Evolutionary conservation across 2,113 vertebrate genomes (phyloP), one percentile per base, ranked within the genome.

Genomic region (Albula goreensis): DNA sequence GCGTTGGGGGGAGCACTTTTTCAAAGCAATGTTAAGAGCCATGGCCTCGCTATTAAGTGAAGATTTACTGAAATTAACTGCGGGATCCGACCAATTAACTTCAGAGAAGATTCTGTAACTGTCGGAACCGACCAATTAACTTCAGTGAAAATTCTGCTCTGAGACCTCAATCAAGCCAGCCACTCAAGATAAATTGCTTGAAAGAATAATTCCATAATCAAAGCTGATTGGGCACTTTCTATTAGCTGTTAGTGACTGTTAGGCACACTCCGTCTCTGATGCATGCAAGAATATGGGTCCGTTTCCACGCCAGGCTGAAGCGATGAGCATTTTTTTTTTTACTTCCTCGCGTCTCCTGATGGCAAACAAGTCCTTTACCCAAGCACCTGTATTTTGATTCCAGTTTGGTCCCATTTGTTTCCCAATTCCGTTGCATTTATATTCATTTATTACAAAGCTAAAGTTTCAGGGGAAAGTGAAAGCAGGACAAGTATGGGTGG

Each of bases 211-310:
- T 70, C 63, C 5, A 22, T 17, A 70, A 89, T 94, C 90, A 90
- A 83, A 87, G 83, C 86, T 91, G 83, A 93, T 90, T 91, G 82
- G 83, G 88, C 87, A 90, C 92, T 93, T 90, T 56, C 53, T 60
- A 70, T 70, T 22, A 13, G 17, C 17, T 70, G 63, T 6, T 7
- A 70, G 17, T 17, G n/a, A n/a, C 19, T 22, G 22, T 70, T 70
- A 70, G n/a, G 63, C 22, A 13, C 4, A n/a, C n/a, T 19, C 63
- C 17, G 2, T 56, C 53, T 56, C 53, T 60, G 10, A 60, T 60
- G 56, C 11, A 10, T 60, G 11, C 17, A 12, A 3, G 17, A 12
- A 2, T 56, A 56, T 9, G 56, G 56, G 56, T 60, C 2, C 17
- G 0, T 60, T 12, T 15, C 56, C 17, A 15, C 11, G 56, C 56